Evolutionary conservation across 2,797 vertebrate species (phyloP).

Genomic region (Peromyscus nudipes): DNA sequence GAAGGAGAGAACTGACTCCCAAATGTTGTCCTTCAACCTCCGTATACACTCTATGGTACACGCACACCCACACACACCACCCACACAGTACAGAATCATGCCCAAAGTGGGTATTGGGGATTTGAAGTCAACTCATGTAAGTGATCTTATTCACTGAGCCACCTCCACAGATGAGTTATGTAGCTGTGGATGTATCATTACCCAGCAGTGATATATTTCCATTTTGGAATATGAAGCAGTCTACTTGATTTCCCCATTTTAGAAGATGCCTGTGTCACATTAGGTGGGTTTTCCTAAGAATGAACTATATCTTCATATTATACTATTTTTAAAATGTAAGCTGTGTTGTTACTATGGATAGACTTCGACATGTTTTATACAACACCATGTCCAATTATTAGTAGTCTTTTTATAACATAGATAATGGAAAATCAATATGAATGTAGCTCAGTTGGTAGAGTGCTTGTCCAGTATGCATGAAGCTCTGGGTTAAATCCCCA

Average conservation of each 20-base stretch:
- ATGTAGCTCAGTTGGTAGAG: neutral
- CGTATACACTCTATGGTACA: neutral
- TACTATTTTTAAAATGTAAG: neutral
- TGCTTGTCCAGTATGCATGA: neutral
- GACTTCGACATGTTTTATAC: neutral
- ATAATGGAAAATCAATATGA: neutral
- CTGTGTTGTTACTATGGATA: neutral
- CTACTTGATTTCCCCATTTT: slow-evolving; percentile 1
- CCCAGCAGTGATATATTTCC: neutral
- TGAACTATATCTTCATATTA: neutral
- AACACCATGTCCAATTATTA: neutral
- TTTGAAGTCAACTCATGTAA: neutral
- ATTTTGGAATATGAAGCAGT: neutral
- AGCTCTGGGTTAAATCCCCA: neutral
- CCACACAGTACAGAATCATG: neutral
- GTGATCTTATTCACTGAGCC: neutral
- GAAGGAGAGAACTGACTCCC: neutral
- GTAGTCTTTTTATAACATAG: neutral
- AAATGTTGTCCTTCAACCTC: neutral
- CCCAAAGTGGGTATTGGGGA: neutral
- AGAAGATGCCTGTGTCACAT: neutral
- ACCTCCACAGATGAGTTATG: neutral
- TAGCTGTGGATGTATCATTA: neutral
- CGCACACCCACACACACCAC: neutral
- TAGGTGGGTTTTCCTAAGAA: neutral